These are phyloP conservation scores for Sebastes schlegelii DNA, from an alignment of 2,113 vertebrate genomes.

Conservation along the genomic window DNA sequence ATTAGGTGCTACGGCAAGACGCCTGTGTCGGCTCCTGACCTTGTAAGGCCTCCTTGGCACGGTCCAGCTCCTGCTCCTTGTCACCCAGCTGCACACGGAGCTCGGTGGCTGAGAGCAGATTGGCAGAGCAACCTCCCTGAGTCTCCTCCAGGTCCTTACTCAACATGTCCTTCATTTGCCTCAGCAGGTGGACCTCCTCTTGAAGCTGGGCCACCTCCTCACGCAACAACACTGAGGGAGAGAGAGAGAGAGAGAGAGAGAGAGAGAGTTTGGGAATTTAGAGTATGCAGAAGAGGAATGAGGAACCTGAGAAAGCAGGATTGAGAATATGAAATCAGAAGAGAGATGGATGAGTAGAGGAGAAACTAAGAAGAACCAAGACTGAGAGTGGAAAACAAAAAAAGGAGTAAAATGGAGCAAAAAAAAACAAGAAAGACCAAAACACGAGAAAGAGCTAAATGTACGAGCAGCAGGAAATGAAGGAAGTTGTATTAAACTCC, in stretches of 20 bases:
- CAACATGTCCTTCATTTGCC: conserved; percentile 98
- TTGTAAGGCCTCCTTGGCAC: conserved; percentile 96
- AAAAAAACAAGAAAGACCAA: not conserved
- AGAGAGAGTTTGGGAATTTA: conserved; percentile 31
- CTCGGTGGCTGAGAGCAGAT: conserved; percentile 92
- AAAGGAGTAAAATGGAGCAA: not conserved
- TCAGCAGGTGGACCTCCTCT: conserved; percentile 95
- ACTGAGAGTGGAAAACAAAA: not conserved
- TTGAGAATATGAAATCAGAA: not conserved
- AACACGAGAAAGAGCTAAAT: not conserved
- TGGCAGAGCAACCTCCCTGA: conserved; percentile 88
- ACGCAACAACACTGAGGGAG: conserved; percentile 88
- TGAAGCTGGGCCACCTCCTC: conserved; percentile 96
- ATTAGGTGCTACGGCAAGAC: not conserved
- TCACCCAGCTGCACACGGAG: conserved; percentile 94
- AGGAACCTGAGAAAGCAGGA: not conserved
- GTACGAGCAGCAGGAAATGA: not conserved
- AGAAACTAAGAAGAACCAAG: not conserved
- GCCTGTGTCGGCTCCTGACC: conserved; percentile 82
- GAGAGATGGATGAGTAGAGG: not conserved
- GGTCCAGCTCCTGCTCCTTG: conserved; percentile 95
- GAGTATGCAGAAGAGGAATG: conserved; percentile 26
- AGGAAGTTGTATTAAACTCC: not conserved
- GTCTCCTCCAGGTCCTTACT: conserved; percentile 94
- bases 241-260: conserved; percentile 16